These are phyloP conservation scores for Eunapius fragilis DNA, from an alignment of 37 sponge, comb jelly and placozoan species.

Conservation along the genomic window DNA sequence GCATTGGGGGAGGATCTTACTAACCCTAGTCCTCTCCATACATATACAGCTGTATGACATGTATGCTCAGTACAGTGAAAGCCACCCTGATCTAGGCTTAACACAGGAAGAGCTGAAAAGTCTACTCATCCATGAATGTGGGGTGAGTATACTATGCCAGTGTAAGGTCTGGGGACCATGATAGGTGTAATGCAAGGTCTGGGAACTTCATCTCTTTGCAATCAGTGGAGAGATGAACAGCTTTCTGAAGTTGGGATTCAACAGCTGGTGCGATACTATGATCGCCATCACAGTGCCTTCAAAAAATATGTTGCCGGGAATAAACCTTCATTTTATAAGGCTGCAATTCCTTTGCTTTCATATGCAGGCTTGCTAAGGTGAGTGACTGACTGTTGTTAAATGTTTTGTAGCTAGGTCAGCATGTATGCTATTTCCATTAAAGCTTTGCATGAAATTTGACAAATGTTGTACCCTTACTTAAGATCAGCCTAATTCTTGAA, in stretches of 20 bases:
- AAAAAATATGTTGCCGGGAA: constrained; percentile 55
- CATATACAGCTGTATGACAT: constrained; percentile 47
- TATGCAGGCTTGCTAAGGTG: constrained; percentile 83
- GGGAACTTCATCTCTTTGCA: too few species aligned
- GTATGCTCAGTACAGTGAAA: constrained; percentile 43
- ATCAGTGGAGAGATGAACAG: constrained; percentile 54
- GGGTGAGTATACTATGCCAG: constrained; percentile 29
- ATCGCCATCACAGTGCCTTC: constrained; percentile 59
- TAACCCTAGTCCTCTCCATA: too few species aligned
- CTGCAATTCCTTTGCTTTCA: constrained; percentile 33
- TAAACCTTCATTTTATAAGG: constrained; percentile 19
- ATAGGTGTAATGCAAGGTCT: too few species aligned
- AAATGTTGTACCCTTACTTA: too few species aligned
- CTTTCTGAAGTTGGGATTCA: neutral
- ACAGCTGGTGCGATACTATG: constrained; percentile 46
- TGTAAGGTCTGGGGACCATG: too few species aligned
- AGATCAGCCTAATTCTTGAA: too few species aligned
- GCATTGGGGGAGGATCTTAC: too few species aligned
- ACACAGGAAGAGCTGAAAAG: constrained; percentile 59
- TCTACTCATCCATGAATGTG: constrained; percentile 49
- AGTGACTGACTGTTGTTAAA: neutral
- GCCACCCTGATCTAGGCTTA: constrained; percentile 57
- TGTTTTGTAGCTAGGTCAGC: too few species aligned
- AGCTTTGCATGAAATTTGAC: too few species aligned
- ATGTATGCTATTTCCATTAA: too few species aligned